Conservation (phyloP, 2,797 vertebrate species). For the Notoglanidium macrostoma region DNA sequence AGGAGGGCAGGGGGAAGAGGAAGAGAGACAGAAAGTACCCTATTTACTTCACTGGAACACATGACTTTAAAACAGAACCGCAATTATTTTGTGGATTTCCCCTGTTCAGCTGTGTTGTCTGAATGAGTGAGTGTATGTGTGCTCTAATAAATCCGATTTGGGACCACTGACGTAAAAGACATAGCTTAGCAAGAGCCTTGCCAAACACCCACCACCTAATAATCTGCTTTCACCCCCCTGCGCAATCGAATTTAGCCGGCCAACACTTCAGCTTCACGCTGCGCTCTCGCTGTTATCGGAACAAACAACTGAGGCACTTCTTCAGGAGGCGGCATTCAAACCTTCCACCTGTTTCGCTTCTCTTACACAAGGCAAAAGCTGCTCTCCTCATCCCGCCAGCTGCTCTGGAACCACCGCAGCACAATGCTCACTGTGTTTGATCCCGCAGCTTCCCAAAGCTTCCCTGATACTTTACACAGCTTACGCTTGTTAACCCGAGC, state of each 20-base stretch:
- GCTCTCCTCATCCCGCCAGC: conserved; percentile 26
- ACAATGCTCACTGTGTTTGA: conserved; percentile 24
- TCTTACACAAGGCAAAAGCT: conserved; percentile 8
- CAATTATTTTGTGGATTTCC: conserved; percentile 26
- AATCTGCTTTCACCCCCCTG: conserved; percentile 41
- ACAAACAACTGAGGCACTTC: conserved; percentile 32
- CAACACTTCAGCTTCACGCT: conserved; percentile 30
- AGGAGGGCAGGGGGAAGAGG: conserved; percentile 42
- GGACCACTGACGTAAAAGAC: conserved; percentile 62
- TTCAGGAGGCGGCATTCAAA: conserved; percentile 39
- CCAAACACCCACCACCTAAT: conserved; percentile 42
- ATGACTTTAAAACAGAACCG: conserved; percentile 20
- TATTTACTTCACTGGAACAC: conserved; percentile 22
- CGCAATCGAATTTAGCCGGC: conserved; percentile 36
- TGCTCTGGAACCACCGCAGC: not conserved
- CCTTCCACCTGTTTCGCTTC: conserved; percentile 42
- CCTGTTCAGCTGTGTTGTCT: conserved; percentile 22
- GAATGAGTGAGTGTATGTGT: not conserved
- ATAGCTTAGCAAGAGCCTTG: conserved; percentile 60
- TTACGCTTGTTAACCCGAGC: conserved; percentile 59
- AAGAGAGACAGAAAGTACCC: conserved; percentile 55
- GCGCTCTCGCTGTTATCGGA: conserved; percentile 8
- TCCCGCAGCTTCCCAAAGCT: not conserved
- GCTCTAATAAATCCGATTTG: conserved; percentile 57
- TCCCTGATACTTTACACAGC: conserved; percentile 49